A percentile compares a stretch with the other conserved stretches of the same genome.
phyloP scores from a whole-genome alignment of 2,113 vertebrate species.

The Toxotes chatareus region DNA sequence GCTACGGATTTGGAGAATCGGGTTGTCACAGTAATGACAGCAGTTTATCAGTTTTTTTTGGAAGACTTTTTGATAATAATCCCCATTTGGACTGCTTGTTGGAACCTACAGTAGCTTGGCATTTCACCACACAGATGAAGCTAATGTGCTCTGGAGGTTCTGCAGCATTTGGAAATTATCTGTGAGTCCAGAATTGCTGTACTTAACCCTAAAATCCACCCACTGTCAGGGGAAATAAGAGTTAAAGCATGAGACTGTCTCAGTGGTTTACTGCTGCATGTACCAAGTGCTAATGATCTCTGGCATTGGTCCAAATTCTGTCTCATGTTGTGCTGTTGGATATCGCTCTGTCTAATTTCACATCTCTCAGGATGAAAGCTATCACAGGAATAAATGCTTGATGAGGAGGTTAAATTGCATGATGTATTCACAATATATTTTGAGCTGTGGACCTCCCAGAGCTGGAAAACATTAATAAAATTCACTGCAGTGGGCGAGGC shows the following conservation, averaged over 20 bases:
- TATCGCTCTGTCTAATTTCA: constrained; percentile 26
- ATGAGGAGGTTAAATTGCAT: constrained; percentile 20
- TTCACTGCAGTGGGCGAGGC: constrained; percentile 37
- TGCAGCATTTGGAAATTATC: not conserved
- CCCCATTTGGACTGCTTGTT: not conserved
- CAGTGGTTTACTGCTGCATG: constrained; percentile 27
- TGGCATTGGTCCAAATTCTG: constrained; percentile 23
- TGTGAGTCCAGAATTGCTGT: not conserved
- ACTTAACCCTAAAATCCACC: constrained; percentile 18
- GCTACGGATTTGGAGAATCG: not conserved
- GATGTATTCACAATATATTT: constrained; percentile 40
- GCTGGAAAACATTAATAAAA: constrained; percentile 38
- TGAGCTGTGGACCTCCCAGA: constrained; percentile 13
- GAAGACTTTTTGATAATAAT: constrained; percentile 5
- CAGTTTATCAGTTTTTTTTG: constrained; percentile 22
- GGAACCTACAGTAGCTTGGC: not conserved
- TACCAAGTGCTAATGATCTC: constrained; percentile 39
- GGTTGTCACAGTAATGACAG: not conserved
- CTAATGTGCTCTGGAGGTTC: constrained; percentile 8
- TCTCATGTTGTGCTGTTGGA: constrained; percentile 12
- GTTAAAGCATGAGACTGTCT: constrained; percentile 17
- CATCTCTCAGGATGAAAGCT: constrained; percentile 5
- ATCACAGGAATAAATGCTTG: constrained; percentile 18
- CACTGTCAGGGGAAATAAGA: constrained; percentile 9
- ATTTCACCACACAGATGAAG: constrained; percentile 6